Evolutionary conservation across 2,888 invertebrate genomes (phyloP), one percentile per base, ranked within the genome.

Genomic region (Callosobruchus maculatus): DNA sequence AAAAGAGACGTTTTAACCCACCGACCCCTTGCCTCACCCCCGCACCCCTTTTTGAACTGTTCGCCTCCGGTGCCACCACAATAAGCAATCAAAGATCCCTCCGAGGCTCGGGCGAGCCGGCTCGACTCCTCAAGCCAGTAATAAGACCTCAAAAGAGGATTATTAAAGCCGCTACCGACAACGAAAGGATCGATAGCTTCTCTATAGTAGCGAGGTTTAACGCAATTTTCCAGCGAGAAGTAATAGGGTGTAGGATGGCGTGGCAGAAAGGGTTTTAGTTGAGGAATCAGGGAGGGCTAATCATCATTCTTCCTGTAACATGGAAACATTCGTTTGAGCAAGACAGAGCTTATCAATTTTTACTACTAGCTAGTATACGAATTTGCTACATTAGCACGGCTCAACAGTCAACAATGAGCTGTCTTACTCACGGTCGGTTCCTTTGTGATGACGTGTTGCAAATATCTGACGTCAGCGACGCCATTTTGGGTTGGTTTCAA

Each of bases 11-110:
- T n/a, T n/a, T n/a, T n/a, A n/a, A n/a, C n/a, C n/a, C n/a, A n/a
- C n/a, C n/a, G n/a, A n/a, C n/a, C n/a, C n/a, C n/a, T n/a, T n/a
- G n/a, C n/a, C 13, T 49, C 13, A 13, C 49, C 1, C 49, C 49
- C 4, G 1, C 49, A 5, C 49, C 49, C 13, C 49, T 7, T 26
- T 2, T 26, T 7, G 13, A 13, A 49, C 1, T 18, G 49, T 49
- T 13, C 49, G 49, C 49, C 49, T 13, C 49, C 49, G 13, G 49
- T 13, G 49, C 67, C 74, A 76, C 79, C 79, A 78, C 79, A 79
- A 79, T 78, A 78, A 78, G 79, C 79, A 79, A 79, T 79, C 79
- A 79, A 79, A 78, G 77, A 79, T 78, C 79, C 78, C 79, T 78
- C 75, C 13, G 9, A 49, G 49, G 49, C 49, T n/a, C n/a, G n/a